Base-by-base conservation (phyloP, 2,113 vertebrate genomes). In the Hypocryptadius cinnamomeus region DNA sequence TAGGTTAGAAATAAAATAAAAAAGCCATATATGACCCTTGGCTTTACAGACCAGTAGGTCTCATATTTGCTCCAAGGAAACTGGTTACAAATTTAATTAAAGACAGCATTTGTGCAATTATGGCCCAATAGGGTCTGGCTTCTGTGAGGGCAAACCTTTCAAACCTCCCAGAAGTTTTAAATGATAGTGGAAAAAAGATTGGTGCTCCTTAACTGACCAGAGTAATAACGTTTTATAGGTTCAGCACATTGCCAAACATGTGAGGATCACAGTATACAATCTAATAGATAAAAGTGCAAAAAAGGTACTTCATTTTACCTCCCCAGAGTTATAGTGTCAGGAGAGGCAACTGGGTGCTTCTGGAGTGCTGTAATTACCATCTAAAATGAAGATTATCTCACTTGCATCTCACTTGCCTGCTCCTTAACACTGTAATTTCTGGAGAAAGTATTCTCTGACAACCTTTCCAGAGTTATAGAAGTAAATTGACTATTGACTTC, bases 21-120 rank as follows among this genome's bases (percentile, higher is more conserved):
- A 79, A 81, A 89, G 13, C 22, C 25, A 69, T 64, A 61, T 63
- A 90, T 57, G 85, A 89, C 82, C 77, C 47, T 84, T 17, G 19
- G 23, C 64, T 94, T 88, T 93, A 65, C 61, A 95, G 78, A 90
- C 56, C 66, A 74, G 25, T 70, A 40, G 86, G 57, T 89, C 89
- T 79, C 78, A 56, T 72, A 79, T 74, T 85, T 89, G 40, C 39
- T 94, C 18, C 45, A 54, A 63, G 74, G 42, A 92, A 94, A 83
- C 57, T 56, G 59, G 50, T 59, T 93, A 69, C 0, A 0, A 84
- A 92, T 96, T 89, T 94, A 86, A 96, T 96, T 96, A 93, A 91
- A 93, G 48, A 70, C 71, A 81, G 45, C 40, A 60, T 90, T 85
- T 31, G 35, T 73, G 70, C 66, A 92, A 85, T 94, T 95, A 84